Percentiles rank a stretch among this genome's conserved stretches.
These are phyloP conservation scores for Dolichotis patagonum DNA, from an alignment of 2,113 vertebrate genomes.

Conservation along the genomic window DNA sequence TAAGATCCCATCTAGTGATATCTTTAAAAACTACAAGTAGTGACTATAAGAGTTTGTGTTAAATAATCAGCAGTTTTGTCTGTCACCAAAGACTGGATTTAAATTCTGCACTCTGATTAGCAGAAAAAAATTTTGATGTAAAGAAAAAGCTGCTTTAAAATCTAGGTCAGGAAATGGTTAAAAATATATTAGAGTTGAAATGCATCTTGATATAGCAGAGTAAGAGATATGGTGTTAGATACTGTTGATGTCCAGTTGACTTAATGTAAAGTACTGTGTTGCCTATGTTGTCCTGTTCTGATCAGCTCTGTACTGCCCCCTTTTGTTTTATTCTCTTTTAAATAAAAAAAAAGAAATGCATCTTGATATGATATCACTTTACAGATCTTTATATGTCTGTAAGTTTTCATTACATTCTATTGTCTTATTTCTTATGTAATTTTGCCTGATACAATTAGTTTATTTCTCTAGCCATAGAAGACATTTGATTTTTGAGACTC, in stretches of 20 bases:
- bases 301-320: too few relatives aligned
- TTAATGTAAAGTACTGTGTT: too few relatives aligned
- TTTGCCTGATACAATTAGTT: neutral
- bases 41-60: neutral
- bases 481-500: constrained; percentile 11
- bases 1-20: neutral
- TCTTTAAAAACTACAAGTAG: neutral
- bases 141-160: neutral
- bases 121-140: neutral
- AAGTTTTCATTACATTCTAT: neutral
- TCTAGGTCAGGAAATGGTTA: neutral
- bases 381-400: neutral
- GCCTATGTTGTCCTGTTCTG: too few relatives aligned
- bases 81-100: neutral
- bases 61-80: neutral
- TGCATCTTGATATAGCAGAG: neutral
- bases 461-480: too few relatives aligned
- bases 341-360: too few relatives aligned
- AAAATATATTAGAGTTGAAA: constrained; percentile 11
- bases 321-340: too few relatives aligned
- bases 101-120: neutral
- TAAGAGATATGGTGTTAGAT: too few relatives aligned
- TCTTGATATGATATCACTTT: neutral
- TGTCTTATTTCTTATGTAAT: neutral
- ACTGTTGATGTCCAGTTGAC: too few relatives aligned